Evolutionary conservation across 2,888 invertebrate genomes (phyloP).

Genomic region (Theodoxus fluviatilis): DNA sequence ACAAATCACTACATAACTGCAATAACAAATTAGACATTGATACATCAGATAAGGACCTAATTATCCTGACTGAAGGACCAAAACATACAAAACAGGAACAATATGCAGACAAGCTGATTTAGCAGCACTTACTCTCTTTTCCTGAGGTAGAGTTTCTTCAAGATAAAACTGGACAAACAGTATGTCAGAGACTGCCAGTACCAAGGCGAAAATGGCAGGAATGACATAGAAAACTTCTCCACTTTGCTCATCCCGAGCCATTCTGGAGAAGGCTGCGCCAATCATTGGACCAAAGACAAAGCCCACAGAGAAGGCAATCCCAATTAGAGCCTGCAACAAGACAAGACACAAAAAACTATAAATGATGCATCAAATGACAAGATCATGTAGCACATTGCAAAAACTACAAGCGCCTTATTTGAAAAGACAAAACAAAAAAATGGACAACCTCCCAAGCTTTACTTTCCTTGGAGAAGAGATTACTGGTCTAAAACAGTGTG

Average conservation of each 20-base stretch:
- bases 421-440: too few species aligned
- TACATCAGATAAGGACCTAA: neutral
- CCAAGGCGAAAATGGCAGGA: constrained; percentile 73
- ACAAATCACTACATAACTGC: neutral
- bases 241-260: constrained; percentile 67
- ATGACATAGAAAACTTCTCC: constrained; percentile 77
- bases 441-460: too few species aligned
- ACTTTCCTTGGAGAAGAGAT: too few species aligned
- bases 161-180: constrained; percentile 77
- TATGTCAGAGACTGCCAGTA: constrained; percentile 80
- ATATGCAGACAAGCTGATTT: neutral
- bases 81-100: too few species aligned
- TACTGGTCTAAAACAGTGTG: too few species aligned
- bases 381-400: neutral
- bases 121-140: constrained; percentile 66
- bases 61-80: neutral
- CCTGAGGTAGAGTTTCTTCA: constrained; percentile 83
- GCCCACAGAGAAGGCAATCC: constrained; percentile 96
- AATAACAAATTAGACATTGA: neutral
- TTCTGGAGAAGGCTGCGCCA: constrained; percentile 73
- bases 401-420: too few species aligned
- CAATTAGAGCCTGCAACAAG: constrained; percentile 85
- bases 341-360: constrained; percentile 19
- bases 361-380: neutral
- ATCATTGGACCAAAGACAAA: constrained; percentile 95